Evolutionary conservation across 2,797 vertebrate species (phyloP).

Genomic region (Bucorvus abyssinicus): DNA sequence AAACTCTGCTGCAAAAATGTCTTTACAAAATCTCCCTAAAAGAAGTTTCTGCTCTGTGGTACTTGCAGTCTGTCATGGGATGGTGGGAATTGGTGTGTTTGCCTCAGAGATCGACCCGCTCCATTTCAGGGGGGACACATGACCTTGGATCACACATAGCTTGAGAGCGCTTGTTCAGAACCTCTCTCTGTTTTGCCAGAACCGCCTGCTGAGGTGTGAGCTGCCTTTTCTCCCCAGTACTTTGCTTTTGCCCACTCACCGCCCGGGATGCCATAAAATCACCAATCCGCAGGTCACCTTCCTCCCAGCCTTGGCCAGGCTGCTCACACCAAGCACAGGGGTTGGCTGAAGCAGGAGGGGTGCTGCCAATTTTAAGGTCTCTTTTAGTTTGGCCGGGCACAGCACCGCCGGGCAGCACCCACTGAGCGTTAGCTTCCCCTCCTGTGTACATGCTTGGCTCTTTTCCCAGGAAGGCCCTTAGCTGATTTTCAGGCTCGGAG

Average conservation of each 20-base stretch:
- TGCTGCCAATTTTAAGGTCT: background rate
- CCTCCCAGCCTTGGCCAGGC: background rate
- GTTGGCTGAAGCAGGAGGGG: background rate
- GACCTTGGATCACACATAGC: background rate
- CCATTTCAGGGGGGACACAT: background rate
- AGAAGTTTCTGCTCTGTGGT: fast-evolving
- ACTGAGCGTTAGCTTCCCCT: background rate
- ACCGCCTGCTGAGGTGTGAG: background rate
- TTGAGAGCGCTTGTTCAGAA: background rate
- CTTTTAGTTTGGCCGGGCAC: background rate
- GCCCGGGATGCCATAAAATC: background rate
- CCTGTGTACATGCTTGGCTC: background rate
- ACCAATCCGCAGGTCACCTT: background rate
- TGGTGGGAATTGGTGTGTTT: background rate
- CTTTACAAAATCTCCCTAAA: background rate
- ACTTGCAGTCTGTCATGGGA: background rate
- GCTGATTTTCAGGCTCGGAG: slow-evolving; percentile 31
- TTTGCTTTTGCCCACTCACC: background rate
- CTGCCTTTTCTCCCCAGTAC: background rate
- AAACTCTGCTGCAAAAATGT: background rate
- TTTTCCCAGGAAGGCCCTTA: background rate
- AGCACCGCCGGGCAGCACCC: background rate
- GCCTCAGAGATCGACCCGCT: background rate
- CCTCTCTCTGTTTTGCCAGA: background rate
- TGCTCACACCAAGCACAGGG: fast-evolving